Conservation (phyloP, 2,113 vertebrate species). For the Tauraco erythrolophus region DNA sequence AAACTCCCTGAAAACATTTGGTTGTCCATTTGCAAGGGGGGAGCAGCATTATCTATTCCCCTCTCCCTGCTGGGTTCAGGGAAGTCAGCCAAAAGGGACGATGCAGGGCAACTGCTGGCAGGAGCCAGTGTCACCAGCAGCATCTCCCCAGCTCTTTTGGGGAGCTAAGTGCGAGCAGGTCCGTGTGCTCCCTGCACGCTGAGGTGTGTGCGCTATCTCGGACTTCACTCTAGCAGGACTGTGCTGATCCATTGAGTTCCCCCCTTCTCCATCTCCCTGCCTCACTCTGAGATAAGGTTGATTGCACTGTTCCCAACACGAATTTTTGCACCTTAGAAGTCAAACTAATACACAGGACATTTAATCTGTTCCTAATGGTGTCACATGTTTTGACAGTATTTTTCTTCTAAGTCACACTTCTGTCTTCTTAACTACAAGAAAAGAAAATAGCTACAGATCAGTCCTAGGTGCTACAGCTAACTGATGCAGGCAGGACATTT, state of each 20-base stretch:
- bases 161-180: neutral
- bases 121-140: neutral
- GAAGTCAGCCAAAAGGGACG: neutral
- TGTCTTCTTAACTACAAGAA: neutral
- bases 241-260: neutral
- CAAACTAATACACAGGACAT: constrained; percentile 42
- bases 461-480: constrained; percentile 58
- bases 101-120: neutral
- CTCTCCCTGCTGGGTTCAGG: constrained; percentile 30
- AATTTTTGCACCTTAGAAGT: constrained; percentile 59
- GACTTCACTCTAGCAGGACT: constrained; percentile 16
- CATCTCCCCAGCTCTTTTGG: neutral
- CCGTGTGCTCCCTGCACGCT: neutral
- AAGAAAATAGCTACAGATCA: constrained; percentile 31
- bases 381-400: neutral
- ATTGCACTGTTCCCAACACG: constrained; percentile 57
- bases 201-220: neutral
- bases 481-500: constrained; percentile 51
- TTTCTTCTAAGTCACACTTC: constrained; percentile 24
- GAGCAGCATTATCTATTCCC: neutral
- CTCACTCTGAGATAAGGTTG: neutral
- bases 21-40: constrained; percentile 7
- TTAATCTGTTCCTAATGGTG: constrained; percentile 15
- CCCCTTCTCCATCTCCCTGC: neutral
- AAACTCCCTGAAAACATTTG: constrained; percentile 50